These are phyloP conservation scores for Trimorus sp. DNA, from an alignment of 2,888 invertebrate genomes.

Conservation along the genomic window DNA sequence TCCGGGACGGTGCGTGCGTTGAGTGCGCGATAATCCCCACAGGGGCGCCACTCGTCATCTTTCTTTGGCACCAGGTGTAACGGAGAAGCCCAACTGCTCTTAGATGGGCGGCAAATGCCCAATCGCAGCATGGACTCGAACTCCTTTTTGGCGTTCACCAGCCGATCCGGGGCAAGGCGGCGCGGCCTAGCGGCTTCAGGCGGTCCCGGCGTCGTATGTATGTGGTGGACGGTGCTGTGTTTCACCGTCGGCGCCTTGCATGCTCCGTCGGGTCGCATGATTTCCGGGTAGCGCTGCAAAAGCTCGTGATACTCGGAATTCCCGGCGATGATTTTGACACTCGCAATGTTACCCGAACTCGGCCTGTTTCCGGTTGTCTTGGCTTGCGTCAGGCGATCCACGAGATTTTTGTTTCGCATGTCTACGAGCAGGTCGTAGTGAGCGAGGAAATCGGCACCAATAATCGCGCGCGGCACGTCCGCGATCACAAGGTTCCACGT, in stretches of 20 bases:
- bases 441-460: constrained; percentile 22
- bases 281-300: background rate
- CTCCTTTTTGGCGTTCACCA: constrained; percentile 12
- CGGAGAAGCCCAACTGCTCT: background rate
- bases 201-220: constrained; percentile 21
- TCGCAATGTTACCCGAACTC: too few relatives aligned
- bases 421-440: constrained; percentile 19
- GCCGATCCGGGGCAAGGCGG: constrained; percentile 24
- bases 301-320: background rate
- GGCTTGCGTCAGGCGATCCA: too few relatives aligned
- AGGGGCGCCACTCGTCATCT: background rate
- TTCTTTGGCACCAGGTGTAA: background rate
- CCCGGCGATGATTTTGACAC: too few relatives aligned
- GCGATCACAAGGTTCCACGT: constrained; percentile 8
- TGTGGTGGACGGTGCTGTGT: constrained; percentile 21
- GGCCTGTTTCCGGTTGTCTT: too few relatives aligned
- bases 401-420: background rate
- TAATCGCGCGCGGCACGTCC: background rate
- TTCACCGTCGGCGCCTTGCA: too few relatives aligned
- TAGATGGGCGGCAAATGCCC: background rate
- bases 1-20: background rate
- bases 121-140: constrained; percentile 14
- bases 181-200: constrained; percentile 21
- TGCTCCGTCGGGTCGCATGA: background rate
- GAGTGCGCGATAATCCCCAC: background rate